phyloP scores from a whole-genome alignment of 2,888 invertebrate genomes.

The Eugnorisma glareosa region DNA sequence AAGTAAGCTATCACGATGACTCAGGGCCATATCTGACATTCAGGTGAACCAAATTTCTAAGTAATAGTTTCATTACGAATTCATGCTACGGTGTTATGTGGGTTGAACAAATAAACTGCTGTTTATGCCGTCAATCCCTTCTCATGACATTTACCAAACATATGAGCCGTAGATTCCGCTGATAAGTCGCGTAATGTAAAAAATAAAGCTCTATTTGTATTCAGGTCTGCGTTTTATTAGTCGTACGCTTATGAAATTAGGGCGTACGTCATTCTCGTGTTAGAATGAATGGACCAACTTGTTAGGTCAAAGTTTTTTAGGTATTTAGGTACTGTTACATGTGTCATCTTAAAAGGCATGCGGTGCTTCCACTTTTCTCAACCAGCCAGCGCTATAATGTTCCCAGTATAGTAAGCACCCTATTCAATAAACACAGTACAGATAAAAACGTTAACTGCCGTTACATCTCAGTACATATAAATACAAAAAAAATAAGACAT shows the following conservation, averaged over 20 bases:
- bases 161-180: constrained; percentile 51
- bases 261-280: constrained; percentile 26
- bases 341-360: constrained; percentile 25
- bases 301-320: constrained; percentile 13
- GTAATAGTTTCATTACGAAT: constrained; percentile 58
- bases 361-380: constrained; percentile 32
- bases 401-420: constrained; percentile 24
- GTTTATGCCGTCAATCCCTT: constrained; percentile 61
- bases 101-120: constrained; percentile 63
- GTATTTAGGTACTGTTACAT: constrained; percentile 12
- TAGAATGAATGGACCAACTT: constrained; percentile 25
- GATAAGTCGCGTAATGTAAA: constrained; percentile 58
- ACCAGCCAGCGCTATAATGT: constrained; percentile 14
- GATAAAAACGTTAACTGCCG: constrained; percentile 70
- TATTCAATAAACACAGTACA: constrained; percentile 42
- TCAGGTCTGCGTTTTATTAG: constrained; percentile 59
- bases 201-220: constrained; percentile 68
- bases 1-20: constrained; percentile 47
- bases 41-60: constrained; percentile 64
- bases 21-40: constrained; percentile 44
- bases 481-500: constrained; percentile 80
- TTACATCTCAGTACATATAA: constrained; percentile 71
- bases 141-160: constrained; percentile 50
- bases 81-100: constrained; percentile 58
- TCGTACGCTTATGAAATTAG: constrained; percentile 58